These are phyloP conservation scores for Pentalonia nigronervosa DNA, from an alignment of 1,140 invertebrate genomes.

Conservation along the genomic window DNA sequence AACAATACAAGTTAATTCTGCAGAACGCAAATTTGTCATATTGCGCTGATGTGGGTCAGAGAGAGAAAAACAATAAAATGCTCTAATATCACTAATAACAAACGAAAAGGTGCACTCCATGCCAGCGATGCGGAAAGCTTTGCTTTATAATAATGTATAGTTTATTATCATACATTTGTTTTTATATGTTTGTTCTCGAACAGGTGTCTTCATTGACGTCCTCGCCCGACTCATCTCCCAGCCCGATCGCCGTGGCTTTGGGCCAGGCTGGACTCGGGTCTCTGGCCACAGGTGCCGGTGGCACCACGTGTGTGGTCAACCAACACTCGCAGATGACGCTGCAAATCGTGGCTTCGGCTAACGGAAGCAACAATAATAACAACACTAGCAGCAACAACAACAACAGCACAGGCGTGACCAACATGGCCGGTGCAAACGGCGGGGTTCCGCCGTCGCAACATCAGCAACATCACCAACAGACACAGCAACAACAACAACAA, in stretches of 20 bases:
- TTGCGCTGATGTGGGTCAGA: too few species aligned
- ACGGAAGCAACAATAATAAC: constrained; percentile 59
- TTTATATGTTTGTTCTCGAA: neutral
- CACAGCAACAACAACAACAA: constrained; percentile 40
- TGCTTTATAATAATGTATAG: neutral
- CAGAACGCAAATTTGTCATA: too few species aligned
- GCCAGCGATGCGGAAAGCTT: neutral
- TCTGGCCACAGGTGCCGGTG: constrained; percentile 64
- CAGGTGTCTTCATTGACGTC: constrained; percentile 85
- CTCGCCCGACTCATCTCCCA: constrained; percentile 87
- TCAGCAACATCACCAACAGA: constrained; percentile 40
- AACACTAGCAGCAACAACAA: constrained; percentile 39
- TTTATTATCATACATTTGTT: neutral
- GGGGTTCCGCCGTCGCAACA: constrained; percentile 61
- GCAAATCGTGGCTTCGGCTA: constrained; percentile 60
- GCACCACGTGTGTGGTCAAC: constrained; percentile 63
- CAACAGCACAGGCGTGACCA: constrained; percentile 33
- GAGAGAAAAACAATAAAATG: too few species aligned
- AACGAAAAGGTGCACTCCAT: neutral
- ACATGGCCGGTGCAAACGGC: constrained; percentile 59
- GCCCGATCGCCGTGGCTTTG: constrained; percentile 78
- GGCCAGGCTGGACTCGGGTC: constrained; percentile 66
- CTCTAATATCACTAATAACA: neutral
- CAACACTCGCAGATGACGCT: constrained; percentile 65
- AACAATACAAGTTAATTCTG: too few species aligned